Evolutionary conservation across 2,797 vertebrate genomes (phyloP).

Genomic region (Sebastes variabilis): DNA sequence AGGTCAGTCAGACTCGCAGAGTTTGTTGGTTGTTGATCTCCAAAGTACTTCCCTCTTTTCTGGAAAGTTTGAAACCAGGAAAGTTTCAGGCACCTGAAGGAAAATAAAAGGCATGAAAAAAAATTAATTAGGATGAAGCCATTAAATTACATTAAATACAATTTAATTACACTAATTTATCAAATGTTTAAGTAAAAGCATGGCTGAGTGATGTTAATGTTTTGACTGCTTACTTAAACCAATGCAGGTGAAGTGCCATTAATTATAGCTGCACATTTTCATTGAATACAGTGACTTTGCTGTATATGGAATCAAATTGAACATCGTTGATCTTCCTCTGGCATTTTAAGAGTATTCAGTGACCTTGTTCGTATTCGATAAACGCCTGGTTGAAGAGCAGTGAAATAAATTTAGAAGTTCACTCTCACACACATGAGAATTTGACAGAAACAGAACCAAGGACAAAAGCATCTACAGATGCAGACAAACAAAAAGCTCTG

Average conservation of each 20-base stretch:
- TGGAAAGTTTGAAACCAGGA: neutral
- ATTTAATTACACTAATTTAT: slow-evolving; percentile 22
- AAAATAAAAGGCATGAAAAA: slow-evolving; percentile 9
- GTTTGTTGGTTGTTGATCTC: neutral
- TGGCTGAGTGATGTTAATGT: neutral
- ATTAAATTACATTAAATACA: neutral
- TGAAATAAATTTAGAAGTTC: slow-evolving; percentile 23
- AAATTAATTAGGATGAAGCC: neutral
- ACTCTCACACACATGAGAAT: slow-evolving; percentile 13
- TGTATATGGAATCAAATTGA: slow-evolving; percentile 17
- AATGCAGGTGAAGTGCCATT: slow-evolving; percentile 10
- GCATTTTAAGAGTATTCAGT: slow-evolving; percentile 30
- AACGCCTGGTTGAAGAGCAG: slow-evolving; percentile 11
- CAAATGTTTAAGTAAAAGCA: slow-evolving; percentile 11
- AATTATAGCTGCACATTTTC: slow-evolving; percentile 18
- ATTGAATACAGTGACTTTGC: slow-evolving; percentile 6
- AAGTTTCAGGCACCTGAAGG: slow-evolving; percentile 47
- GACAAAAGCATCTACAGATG: slow-evolving; percentile 45
- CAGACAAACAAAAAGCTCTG: slow-evolving; percentile 52
- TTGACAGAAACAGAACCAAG: slow-evolving; percentile 33
- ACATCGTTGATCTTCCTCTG: slow-evolving; percentile 37
- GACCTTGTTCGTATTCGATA: slow-evolving; percentile 46
- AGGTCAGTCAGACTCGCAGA: neutral
- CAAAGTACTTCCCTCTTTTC: neutral
- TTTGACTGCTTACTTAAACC: slow-evolving; percentile 24